Evolutionary conservation across 2,888 invertebrate genomes (phyloP), one percentile per base, ranked within the genome.

Genomic region (Meta bourneti): DNA sequence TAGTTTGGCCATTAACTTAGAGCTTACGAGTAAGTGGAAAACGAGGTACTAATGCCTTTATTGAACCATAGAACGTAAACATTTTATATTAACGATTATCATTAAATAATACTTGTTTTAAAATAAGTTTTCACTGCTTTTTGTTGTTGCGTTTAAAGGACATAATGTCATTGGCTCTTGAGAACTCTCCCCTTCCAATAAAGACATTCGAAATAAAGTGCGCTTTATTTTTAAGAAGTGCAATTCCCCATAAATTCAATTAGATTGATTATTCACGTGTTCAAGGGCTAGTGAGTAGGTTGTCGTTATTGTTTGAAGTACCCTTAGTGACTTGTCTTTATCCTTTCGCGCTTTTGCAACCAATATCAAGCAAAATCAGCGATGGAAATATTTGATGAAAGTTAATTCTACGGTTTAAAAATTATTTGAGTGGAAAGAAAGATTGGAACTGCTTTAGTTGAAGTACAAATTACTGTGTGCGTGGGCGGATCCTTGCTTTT

Each of bases 1-100:
- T 74, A 80, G 74, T 74, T 81, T 61, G 74, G 61, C 74, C 88
- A 88, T 88, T 88, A 88, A 88, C 80, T 88, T 88, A 88, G 74
- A 86, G 70, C 85, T 77, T 49, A 61, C 16, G 71, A 19, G 69
- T 69, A 88, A 69, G 72, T 72, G 54, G 79, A 16, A 19, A 70
- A 34, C 77, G 19, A 71, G 79, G 87, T 87, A 71, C 79, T 54
- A 79, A 87, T 87, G 87, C 72, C 54, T 87, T 52, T 75, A 84
- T 61, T 84, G 61, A 61, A 16, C 20, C 61, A 16, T 61, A 61
- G 13, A 61, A 61, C 16, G 61, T 61, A 61, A 61, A 61, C 61
- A 61, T 61, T 61, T 61, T 61, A 61, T 61, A 16, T 61, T 61
- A 61, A 16, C 61, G 61, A 61, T 61, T 61, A 61, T 61, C 61